Conservation (phyloP, 2,113 vertebrate species). For the Muntiacus reevesi region DNA sequence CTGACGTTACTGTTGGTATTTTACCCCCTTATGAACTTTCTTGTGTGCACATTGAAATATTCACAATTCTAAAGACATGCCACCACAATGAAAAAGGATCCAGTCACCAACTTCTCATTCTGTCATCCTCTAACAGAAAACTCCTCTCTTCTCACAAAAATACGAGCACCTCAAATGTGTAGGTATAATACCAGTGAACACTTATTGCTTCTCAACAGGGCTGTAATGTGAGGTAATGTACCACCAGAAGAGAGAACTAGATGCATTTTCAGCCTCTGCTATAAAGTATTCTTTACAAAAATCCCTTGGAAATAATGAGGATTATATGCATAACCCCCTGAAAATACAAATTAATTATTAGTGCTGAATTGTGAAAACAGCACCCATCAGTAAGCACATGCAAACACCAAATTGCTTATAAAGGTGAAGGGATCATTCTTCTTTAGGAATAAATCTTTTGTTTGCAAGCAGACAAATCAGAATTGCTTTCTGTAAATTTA, state of each 20-base stretch:
- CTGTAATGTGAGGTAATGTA: neutral
- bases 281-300: constrained; percentile 37
- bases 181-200: neutral
- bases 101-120: constrained; percentile 30
- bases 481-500: constrained; percentile 32
- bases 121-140: neutral
- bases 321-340: constrained; percentile 22
- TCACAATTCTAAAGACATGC: constrained; percentile 42
- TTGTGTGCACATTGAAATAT: constrained; percentile 42
- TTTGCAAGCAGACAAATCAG: neutral
- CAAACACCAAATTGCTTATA: constrained; percentile 20
- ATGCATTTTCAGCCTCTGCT: neutral
- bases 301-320: constrained; percentile 29
- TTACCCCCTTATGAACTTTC: constrained; percentile 42
- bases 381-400: constrained; percentile 20
- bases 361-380: constrained; percentile 55
- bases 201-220: neutral
- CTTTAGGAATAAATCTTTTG: constrained; percentile 49
- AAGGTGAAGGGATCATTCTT: constrained; percentile 35
- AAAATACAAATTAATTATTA: constrained; percentile 70
- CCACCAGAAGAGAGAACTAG: neutral
- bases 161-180: neutral
- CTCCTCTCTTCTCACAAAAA: constrained; percentile 24
- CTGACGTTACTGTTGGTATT: constrained; percentile 39
- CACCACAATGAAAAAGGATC: constrained; percentile 42